phyloP scores from a whole-genome alignment of 2,888 invertebrate species.

The Eupithecia pulchellata region DNA sequence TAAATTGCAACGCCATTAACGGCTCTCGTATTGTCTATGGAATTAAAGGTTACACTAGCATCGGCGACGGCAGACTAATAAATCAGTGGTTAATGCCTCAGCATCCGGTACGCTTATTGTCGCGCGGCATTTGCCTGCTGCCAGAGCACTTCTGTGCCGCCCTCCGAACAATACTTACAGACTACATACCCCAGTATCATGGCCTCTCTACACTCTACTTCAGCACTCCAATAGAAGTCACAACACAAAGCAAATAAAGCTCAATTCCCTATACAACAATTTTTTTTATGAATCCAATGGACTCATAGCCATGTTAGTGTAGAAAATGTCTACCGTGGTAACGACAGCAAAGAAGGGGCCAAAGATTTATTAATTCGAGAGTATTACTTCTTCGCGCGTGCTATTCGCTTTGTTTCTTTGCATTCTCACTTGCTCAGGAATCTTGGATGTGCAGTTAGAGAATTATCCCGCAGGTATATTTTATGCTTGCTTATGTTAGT shows the following conservation, averaged over 20 bases:
- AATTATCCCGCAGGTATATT: neutral
- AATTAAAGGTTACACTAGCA: constrained; percentile 64
- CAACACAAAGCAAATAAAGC: constrained; percentile 13
- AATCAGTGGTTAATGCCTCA: constrained; percentile 80
- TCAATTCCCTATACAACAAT: constrained; percentile 32
- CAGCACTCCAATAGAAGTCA: constrained; percentile 5
- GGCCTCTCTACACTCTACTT: neutral
- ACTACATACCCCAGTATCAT: constrained; percentile 6
- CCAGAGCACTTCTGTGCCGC: constrained; percentile 34
- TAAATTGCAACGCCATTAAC: constrained; percentile 50
- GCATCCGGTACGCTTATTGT: constrained; percentile 76
- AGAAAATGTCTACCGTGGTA: constrained; percentile 46
- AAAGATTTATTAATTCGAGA: constrained; percentile 73
- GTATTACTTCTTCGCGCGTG: constrained; percentile 62
- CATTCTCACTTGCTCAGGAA: constrained; percentile 1
- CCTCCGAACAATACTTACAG: constrained; percentile 24
- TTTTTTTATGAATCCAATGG: constrained; percentile 27
- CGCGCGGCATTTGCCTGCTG: constrained; percentile 64
- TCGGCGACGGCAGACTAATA: constrained; percentile 79
- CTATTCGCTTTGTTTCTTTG: constrained; percentile 43
- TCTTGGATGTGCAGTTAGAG: neutral
- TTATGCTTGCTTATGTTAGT: constrained; percentile 24
- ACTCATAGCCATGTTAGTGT: constrained; percentile 13
- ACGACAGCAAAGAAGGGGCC: constrained; percentile 68
- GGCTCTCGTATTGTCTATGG: constrained; percentile 71